phyloP scores from a whole-genome alignment of 2,888 invertebrate genomes.

The Caenorhabditis macrosperma region DNA sequence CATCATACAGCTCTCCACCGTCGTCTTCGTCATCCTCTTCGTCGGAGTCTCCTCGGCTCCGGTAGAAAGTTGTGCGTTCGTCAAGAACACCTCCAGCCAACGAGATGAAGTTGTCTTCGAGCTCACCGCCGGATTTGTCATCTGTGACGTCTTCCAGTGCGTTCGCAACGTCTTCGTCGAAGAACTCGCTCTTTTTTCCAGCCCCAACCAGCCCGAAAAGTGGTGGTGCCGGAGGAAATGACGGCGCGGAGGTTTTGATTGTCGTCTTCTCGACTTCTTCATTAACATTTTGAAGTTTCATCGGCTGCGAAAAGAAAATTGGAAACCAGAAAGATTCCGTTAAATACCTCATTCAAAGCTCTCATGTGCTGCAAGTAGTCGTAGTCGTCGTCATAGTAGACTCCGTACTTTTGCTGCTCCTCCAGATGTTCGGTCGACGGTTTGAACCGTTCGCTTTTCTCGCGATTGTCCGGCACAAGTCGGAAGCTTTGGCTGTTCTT shows the following conservation, averaged over 20 bases:
- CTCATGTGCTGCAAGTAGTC: conserved; percentile 94
- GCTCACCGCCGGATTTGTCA: conserved; percentile 88
- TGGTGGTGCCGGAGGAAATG: conserved; percentile 47
- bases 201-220: conserved; percentile 36
- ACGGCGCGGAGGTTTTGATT: conserved; percentile 16
- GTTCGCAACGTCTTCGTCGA: conserved; percentile 65
- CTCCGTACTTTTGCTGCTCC: conserved; percentile 88
- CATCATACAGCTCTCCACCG: conserved; percentile 65
- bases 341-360: conserved; percentile 78
- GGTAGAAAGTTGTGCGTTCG: conserved; percentile 47
- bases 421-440: conserved; percentile 73
- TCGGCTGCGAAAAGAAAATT: conserved; percentile 43
- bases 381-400: conserved; percentile 95
- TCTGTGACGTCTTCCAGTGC: conserved; percentile 81
- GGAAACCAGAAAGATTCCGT: background rate
- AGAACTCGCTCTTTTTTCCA: conserved; percentile 54
- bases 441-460: conserved; percentile 52
- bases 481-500: conserved; percentile 93
- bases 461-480: conserved; percentile 86
- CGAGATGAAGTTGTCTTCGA: conserved; percentile 94
- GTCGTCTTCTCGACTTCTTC: conserved; percentile 61
- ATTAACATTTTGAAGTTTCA: conserved; percentile 49
- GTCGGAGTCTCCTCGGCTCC: conserved; percentile 50
- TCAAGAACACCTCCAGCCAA: conserved; percentile 84
- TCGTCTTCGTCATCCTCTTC: conserved; percentile 62